Percentiles rank a stretch among this genome's conserved stretches.
phyloP scores from a whole-genome alignment of 2,797 vertebrate species.

The Eospalax fontanierii region DNA sequence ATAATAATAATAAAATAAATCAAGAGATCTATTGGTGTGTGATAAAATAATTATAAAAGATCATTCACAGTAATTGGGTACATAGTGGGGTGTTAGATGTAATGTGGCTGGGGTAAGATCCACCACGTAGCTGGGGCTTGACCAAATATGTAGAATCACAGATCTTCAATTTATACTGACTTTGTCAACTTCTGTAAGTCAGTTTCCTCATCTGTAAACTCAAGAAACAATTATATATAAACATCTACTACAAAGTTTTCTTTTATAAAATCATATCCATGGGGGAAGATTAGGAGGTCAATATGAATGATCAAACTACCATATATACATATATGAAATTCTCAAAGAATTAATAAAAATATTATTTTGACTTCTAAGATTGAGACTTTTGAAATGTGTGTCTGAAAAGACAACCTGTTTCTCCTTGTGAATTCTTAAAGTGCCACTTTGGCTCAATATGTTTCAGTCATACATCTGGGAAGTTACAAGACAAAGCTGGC shows the following conservation, averaged over 20 bases:
- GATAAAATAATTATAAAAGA: background rate
- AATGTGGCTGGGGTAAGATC: background rate
- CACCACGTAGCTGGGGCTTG: background rate
- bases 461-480: background rate
- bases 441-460: background rate
- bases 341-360: background rate
- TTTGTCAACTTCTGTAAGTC: background rate
- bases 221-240: background rate
- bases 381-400: background rate
- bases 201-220: background rate
- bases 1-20: background rate
- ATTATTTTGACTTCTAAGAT: constrained; percentile 30
- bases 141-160: constrained; percentile 2
- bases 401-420: constrained; percentile 29
- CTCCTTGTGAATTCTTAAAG: background rate
- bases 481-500: background rate
- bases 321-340: too few species aligned
- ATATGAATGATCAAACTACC: too few species aligned
- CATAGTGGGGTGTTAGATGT: background rate
- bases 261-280: background rate
- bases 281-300: too few species aligned
- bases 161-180: background rate
- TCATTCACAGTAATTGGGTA: background rate
- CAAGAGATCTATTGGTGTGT: background rate
- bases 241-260: background rate